Evolutionary conservation across 2,113 vertebrate species (phyloP).

Genomic region (Oenanthe melanoleuca): DNA sequence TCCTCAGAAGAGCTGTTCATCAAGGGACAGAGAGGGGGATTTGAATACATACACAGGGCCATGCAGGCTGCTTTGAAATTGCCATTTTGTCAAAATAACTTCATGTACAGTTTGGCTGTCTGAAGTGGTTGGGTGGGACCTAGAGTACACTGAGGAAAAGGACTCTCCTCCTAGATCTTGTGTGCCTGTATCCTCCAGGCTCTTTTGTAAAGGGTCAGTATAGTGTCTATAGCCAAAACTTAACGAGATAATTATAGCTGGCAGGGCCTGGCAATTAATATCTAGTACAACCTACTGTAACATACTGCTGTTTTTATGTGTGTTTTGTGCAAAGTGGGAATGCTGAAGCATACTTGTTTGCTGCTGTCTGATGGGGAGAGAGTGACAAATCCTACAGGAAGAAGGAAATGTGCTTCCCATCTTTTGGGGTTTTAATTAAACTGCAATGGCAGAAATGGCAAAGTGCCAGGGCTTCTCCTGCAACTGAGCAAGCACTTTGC

Average conservation of each 20-base stretch:
- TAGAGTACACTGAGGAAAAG: neutral
- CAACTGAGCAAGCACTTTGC: neutral
- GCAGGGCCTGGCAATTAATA: neutral
- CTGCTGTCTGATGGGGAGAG: neutral
- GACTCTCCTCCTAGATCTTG: neutral
- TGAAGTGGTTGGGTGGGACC: neutral
- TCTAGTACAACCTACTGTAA: neutral
- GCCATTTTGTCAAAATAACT: neutral
- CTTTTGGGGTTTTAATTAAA: neutral
- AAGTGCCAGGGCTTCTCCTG: neutral
- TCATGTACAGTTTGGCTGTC: fast-evolving
- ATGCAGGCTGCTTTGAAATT: neutral
- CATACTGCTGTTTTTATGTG: neutral
- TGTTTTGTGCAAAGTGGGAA: neutral
- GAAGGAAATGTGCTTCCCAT: neutral
- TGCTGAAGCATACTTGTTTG: neutral
- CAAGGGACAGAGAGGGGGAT: neutral
- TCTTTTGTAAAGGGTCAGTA: neutral
- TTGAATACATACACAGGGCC: neutral
- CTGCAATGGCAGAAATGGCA: neutral
- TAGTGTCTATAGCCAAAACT: neutral
- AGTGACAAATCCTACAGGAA: neutral
- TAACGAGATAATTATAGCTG: neutral
- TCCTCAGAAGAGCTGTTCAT: neutral
- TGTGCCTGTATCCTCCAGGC: neutral